Percentiles rank a stretch among this genome's conserved stretches.
Conservation (phyloP, 2,113 vertebrate genomes). For the Nettapus auritus region DNA sequence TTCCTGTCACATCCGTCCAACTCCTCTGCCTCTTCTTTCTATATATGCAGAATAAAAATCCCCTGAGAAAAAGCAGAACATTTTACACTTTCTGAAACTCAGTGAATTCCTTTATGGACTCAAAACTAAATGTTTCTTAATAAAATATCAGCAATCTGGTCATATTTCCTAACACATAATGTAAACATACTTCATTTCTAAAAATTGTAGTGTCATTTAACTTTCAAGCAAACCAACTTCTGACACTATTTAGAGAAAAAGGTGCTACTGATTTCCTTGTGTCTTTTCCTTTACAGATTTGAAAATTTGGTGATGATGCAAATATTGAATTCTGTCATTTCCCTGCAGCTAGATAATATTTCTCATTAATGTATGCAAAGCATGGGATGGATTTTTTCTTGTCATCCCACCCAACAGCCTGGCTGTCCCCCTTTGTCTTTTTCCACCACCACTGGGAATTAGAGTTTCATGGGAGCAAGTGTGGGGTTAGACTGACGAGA, state of each 20-base stretch:
- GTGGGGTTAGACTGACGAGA: background rate
- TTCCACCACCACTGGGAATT: background rate
- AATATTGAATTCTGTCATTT: background rate
- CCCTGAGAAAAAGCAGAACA: background rate
- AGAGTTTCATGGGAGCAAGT: background rate
- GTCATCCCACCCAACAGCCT: background rate
- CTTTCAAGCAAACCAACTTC: background rate
- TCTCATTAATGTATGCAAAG: background rate
- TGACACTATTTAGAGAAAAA: background rate
- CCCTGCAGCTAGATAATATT: background rate
- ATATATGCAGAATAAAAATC: background rate
- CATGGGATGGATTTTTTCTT: background rate
- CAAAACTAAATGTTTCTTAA: background rate
- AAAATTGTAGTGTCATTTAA: background rate
- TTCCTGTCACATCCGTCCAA: background rate
- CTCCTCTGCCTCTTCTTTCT: background rate
- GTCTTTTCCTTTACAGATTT: background rate
- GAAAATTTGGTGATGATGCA: background rate
- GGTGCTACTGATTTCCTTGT: background rate
- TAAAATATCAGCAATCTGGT: background rate
- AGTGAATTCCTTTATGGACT: background rate
- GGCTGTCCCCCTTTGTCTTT: background rate
- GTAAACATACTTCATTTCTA: background rate
- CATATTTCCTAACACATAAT: background rate
- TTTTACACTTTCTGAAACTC: background rate